phyloP scores from a whole-genome alignment of 1,140 invertebrate genomes.

The Drosophila tsacasi region DNA sequence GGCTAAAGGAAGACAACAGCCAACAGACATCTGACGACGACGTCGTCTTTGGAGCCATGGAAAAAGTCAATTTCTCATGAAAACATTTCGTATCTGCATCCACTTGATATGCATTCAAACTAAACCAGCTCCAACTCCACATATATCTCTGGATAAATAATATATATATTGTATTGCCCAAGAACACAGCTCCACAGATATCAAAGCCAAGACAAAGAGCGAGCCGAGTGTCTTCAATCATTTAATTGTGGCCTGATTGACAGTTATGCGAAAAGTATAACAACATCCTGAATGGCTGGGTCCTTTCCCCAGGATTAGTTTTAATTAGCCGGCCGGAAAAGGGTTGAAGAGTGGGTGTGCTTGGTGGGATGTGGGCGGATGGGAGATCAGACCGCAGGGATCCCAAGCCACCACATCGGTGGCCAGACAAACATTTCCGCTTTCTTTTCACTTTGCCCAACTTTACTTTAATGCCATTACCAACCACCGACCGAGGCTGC shows the following conservation, averaged over 20 bases:
- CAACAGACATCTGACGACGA: slow-evolving; percentile 67
- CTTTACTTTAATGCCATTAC: slow-evolving; percentile 72
- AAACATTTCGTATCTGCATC: slow-evolving; percentile 80
- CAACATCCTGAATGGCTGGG: slow-evolving; percentile 43
- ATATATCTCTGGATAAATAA: slow-evolving; percentile 15
- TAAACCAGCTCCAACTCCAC: slow-evolving; percentile 27
- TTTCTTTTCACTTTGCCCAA: slow-evolving; percentile 49
- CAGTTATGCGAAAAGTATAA: slow-evolving; percentile 81
- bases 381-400: slow-evolving; percentile 34
- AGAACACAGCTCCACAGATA: not conserved
- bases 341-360: slow-evolving; percentile 40
- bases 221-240: slow-evolving; percentile 79
- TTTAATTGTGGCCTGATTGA: slow-evolving; percentile 78
- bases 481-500: slow-evolving; percentile 58
- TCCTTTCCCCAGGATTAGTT: slow-evolving; percentile 68
- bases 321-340: slow-evolving; percentile 70
- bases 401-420: slow-evolving; percentile 21
- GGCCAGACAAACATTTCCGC: slow-evolving; percentile 56
- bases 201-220: slow-evolving; percentile 22
- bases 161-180: slow-evolving; percentile 47
- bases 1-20: slow-evolving; percentile 70
- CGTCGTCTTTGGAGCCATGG: slow-evolving; percentile 53
- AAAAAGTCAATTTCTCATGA: slow-evolving; percentile 85
- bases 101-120: slow-evolving; percentile 64
- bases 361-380: not conserved